Evolutionary conservation across 2,113 vertebrate species (phyloP), one percentile per base, ranked within the genome.

Genomic region (Pseudorasbora parva): DNA sequence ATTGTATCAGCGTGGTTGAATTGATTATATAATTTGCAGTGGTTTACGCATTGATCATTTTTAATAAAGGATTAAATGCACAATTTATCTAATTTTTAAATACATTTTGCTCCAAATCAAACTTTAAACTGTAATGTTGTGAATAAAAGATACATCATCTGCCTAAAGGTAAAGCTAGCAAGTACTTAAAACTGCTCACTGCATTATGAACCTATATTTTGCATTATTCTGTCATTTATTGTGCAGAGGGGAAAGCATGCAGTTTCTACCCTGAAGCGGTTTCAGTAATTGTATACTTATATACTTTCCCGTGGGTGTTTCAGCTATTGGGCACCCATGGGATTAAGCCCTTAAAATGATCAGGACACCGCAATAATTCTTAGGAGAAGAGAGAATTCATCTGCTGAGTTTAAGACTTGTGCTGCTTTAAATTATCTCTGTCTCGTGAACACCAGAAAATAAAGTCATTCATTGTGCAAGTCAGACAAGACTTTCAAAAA

Each of bases 391-490:
- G 62, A 37, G 59, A 41, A 41, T 49, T 83, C 11, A 43, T 59
- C 75, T 86, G 86, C 86, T 51, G 37, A 33, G 71, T 49, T 84
- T 33, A 64, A 83, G 82, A 90, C 23, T 51, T 62, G 10, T 21
- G 15, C 80, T 78, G 19, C 21, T 71, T 66, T 60, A 74, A 79
- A 72, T 87, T 0, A 41, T 51, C 23, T 27, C 30, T 60, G 86
- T 74, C 88, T 84, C 85, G 69, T 91, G 89, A 90, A 86, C 72
- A 60, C 25, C 19, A 54, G 14, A 21, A 51, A 87, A 74, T 85
- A 81, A 62, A 84, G 8, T 59, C 37, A 84, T 79, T 82, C 43
- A 72, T 4, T 72, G 15, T 82, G 27, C 49, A 82, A 72, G 56
- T 57, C n/a, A 76, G n/a, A 68, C 3, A 56, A 56, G 49, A 11